Evolutionary conservation across 2,888 invertebrate genomes (phyloP).

Genomic region (Leucophenga montana): DNA sequence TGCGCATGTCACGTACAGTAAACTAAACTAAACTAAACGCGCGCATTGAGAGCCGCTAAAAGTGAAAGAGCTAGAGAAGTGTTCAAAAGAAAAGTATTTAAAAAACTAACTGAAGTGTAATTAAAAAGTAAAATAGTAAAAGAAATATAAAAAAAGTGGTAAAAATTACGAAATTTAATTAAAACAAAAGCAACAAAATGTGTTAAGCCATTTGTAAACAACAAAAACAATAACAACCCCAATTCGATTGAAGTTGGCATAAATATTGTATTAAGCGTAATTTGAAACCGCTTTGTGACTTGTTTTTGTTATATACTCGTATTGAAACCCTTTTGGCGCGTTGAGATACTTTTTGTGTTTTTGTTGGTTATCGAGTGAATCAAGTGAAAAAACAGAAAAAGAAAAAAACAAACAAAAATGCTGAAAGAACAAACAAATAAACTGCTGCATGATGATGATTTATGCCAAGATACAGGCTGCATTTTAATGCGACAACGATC

Average conservation of each 20-base stretch:
- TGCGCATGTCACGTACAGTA: conserved; percentile 74
- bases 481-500: conserved; percentile 13
- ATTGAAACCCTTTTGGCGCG: conserved; percentile 1
- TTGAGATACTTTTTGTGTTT: not conserved
- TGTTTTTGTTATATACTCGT: not conserved
- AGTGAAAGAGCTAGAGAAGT: conserved; percentile 23
- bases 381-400: not conserved
- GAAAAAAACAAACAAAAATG: no score
- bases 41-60: conserved; percentile 54
- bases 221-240: conserved; percentile 12
- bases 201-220: no score
- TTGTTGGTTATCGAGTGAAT: not conserved
- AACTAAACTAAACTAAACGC: no score
- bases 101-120: not conserved
- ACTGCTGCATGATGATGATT: conserved; percentile 10
- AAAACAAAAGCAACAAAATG: conserved; percentile 10
- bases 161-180: conserved; percentile 11
- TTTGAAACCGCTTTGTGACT: conserved; percentile 17
- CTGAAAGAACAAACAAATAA: not conserved
- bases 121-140: conserved; percentile 26
- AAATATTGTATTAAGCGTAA: not conserved
- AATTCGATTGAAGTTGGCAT: not conserved
- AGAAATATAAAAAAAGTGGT: conserved; percentile 16
- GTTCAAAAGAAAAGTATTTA: not conserved
- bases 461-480: conserved; percentile 13